phyloP scores from a whole-genome alignment of 2,888 invertebrate species.

The Rotaria sp. region DNA sequence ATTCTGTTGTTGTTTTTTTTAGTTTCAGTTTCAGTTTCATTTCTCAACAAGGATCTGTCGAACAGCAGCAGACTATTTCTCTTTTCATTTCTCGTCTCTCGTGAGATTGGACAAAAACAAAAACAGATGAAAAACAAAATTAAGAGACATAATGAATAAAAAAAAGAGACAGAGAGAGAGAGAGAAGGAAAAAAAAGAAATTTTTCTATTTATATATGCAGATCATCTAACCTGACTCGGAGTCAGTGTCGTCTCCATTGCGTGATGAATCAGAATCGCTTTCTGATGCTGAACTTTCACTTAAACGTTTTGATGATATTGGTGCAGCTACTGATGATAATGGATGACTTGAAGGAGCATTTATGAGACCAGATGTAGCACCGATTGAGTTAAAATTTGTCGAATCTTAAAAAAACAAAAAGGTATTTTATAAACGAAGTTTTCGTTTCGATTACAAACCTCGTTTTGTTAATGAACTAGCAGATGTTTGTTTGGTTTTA shows the following conservation, averaged over 20 bases:
- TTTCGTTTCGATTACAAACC: not conserved
- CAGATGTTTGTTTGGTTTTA: constrained; percentile 7
- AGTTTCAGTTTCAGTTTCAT: not conserved
- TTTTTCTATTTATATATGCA: not conserved
- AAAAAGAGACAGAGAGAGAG: not conserved
- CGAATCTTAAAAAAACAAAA: not conserved
- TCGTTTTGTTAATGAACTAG: not conserved
- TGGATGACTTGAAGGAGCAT: not conserved
- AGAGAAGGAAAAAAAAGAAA: too few relatives aligned
- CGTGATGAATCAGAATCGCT: constrained; percentile 21
- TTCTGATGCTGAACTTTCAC: constrained; percentile 23
- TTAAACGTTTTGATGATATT: not conserved
- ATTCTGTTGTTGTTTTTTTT: not conserved
- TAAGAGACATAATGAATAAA: not conserved
- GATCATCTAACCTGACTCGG: constrained; percentile 27
- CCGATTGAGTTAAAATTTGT: not conserved
- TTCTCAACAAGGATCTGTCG: constrained; percentile 1
- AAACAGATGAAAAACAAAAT: not conserved
- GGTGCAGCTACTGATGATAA: not conserved
- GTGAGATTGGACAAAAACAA: not conserved
- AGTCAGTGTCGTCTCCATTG: constrained; percentile 25
- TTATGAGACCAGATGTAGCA: not conserved
- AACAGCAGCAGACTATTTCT: constrained; percentile 19
- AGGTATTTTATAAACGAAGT: too few relatives aligned
- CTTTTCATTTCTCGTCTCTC: not conserved